Base-by-base conservation (phyloP, 1,140 invertebrate genomes). In the Pseudomyrmex cubaensis region DNA sequence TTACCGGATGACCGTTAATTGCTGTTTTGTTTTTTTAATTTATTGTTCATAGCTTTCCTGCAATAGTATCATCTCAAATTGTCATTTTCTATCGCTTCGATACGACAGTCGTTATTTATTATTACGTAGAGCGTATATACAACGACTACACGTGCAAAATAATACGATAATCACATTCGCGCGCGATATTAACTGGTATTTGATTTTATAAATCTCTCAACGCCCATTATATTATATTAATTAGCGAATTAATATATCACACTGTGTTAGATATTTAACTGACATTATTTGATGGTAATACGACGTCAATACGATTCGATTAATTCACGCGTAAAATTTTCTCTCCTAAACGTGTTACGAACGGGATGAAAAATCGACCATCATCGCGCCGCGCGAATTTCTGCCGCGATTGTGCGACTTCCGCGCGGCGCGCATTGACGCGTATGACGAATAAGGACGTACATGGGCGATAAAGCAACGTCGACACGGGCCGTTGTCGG, bases 181-280 rank as follows among this genome's bases (percentile, higher is more conserved):
- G 35, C 17, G n/a, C n/a, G 25, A 78, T 48, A 78, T 69, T 70
- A 57, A 59, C 5, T 20, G 20, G 70, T 61, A 80, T 72, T 70
- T 48, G 20, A 67, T 77, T 77, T 67, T 69, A 77, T 54, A 77
- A 77, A 56, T 77, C 75, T 80, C 35, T 35, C 35, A 35, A 57
- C 46, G 13, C 7, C 46, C 10, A 64, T 69, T 78, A 56, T 57
- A 67, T 20, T 8, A 22, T 25, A 72, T 72, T 80, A 72, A 80
- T 70, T 70, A 80, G 9, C 46, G 12, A 70, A 80, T 70, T 80
- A 80, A 80, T 80, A 50, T 35, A 72, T 80, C 46, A 59, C 46
- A 15, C 10, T 15, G 35, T 35, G 22, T 80, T 72, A 80, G 76
- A 80, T 80, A 35, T 35, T 69, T 78, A 69, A 69, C 25, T 57